Base-by-base conservation (phyloP, 2,113 vertebrate species). In the Orcinus orca region DNA sequence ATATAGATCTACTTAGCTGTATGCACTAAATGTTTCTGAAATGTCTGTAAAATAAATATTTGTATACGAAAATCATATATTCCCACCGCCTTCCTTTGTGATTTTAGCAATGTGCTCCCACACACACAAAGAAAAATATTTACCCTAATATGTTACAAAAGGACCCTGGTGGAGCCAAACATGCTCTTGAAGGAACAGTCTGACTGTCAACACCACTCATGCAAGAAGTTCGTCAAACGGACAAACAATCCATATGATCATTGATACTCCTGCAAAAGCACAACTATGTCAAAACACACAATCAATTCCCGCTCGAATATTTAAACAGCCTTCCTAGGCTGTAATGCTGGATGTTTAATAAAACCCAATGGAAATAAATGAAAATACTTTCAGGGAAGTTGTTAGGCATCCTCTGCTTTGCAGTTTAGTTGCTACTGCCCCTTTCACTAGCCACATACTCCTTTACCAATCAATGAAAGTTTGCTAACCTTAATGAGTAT, bases 31-130 rank as follows among this genome's bases (percentile, higher is more conserved):
- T 93, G 80, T 79, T 97, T 77, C 90, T 96, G 96, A 91, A 96
- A 92, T 77, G 36, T 96, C 94, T 96, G 82, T 95, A 93, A 97
- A 93, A 73, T 93, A 97, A 97, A 97, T 97, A 97, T 97, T 97
- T 96, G 88, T 90, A 85, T 83, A 94, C 8, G 13, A 93, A 95
- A 96, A 90, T 93, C 77, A 93, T 38, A 65, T 85, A 91, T 74
- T 90, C 94, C 88, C 63, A 79, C 8, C 79, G 33, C 62, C n/a
- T 94, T 88, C 71, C 62, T 93, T 88, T 90, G 82, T 88, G 85
- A 88, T 91, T 96, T 97, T 96, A 94, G 41, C 94, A 81, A 81
- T 82, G 38, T 65, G 62, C 83, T 74, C 63, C 33, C 31, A 86
- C 10, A 93, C 20, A 86, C 44, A 88, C n/a, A 82, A 58, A 96